A percentile compares a stretch with the other conserved stretches of the same genome.
These are phyloP conservation scores for Andrena minutula DNA, from an alignment of 2,888 invertebrate species.

Conservation along the genomic window DNA sequence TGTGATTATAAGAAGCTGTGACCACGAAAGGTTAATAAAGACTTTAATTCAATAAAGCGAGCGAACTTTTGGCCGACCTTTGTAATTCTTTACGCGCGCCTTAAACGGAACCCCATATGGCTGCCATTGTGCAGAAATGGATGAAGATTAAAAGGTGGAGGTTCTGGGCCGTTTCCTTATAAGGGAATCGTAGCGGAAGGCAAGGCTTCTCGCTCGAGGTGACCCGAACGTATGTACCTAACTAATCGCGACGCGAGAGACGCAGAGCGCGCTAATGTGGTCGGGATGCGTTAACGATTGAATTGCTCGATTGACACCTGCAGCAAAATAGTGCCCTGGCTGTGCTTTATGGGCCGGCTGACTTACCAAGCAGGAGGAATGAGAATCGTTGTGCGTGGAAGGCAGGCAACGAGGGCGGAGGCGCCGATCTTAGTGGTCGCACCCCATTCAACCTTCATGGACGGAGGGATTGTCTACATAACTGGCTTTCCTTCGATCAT, in stretches of 20 bases:
- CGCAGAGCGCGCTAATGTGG: constrained; percentile 2
- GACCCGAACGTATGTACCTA: neutral
- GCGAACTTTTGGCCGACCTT: too few relatives aligned
- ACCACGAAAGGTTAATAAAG: too few relatives aligned
- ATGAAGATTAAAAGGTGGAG: neutral
- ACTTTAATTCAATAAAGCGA: too few relatives aligned
- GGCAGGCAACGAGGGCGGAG: constrained; percentile 90
- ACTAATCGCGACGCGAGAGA: constrained; percentile 3
- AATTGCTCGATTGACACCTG: constrained; percentile 70
- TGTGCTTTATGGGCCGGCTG: constrained; percentile 91
- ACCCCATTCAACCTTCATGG: constrained; percentile 96
- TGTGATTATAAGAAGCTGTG: too few relatives aligned
- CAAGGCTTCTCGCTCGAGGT: neutral
- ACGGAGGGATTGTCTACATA: constrained; percentile 93
- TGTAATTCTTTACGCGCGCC: too few relatives aligned
- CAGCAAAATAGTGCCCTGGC: constrained; percentile 87
- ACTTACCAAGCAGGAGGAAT: constrained; percentile 92
- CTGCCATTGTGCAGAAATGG: neutral
- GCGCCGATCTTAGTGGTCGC: constrained; percentile 95
- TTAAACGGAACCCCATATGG: neutral
- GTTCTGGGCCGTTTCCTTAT: neutral
- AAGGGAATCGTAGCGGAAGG: neutral
- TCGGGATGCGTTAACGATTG: constrained; percentile 49
- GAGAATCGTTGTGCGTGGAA: constrained; percentile 91
- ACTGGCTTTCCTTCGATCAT: constrained; percentile 94